Conservation (phyloP, 2,888 invertebrate species). For the Eurytoma adleriae region DNA sequence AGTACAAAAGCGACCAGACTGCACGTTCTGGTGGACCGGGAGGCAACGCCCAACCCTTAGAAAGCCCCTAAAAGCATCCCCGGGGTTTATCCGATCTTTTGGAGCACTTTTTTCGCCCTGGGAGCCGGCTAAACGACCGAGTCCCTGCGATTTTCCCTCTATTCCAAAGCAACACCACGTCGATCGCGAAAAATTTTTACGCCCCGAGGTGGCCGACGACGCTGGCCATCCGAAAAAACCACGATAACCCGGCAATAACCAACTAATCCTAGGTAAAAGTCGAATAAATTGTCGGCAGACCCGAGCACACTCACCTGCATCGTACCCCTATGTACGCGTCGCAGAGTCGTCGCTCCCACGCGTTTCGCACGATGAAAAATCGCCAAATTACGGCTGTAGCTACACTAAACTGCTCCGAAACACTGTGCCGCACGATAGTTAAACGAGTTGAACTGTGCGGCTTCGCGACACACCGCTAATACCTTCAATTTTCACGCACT, state of each 20-base stretch:
- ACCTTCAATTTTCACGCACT: constrained; percentile 71
- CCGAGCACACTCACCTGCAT: constrained; percentile 74
- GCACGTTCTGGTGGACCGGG: constrained; percentile 62
- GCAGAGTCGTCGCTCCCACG: constrained; percentile 65
- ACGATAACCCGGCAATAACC: constrained; percentile 58
- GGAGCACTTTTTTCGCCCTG: constrained; percentile 58
- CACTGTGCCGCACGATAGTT: constrained; percentile 30
- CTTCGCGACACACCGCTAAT: constrained; percentile 68
- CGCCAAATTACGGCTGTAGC: constrained; percentile 60
- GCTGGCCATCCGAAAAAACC: constrained; percentile 55
- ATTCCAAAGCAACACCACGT: constrained; percentile 72
- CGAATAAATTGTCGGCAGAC: constrained; percentile 63
- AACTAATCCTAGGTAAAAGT: constrained; percentile 58
- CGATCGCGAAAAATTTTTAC: constrained; percentile 59
- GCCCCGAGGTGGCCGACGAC: constrained; percentile 50
- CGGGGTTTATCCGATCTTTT: constrained; percentile 64
- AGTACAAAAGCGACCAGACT: constrained; percentile 62
- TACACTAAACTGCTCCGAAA: background rate
- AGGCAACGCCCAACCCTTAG: constrained; percentile 69
- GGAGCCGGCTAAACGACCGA: constrained; percentile 64
- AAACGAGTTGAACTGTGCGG: constrained; percentile 53
- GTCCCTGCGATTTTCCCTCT: constrained; percentile 67
- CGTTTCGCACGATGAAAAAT: constrained; percentile 59
- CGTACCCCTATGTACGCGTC: constrained; percentile 73
- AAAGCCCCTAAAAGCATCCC: constrained; percentile 59